These are phyloP conservation scores for Lomographa bimaculata DNA, from an alignment of 2,888 invertebrate species.

Conservation along the genomic window DNA sequence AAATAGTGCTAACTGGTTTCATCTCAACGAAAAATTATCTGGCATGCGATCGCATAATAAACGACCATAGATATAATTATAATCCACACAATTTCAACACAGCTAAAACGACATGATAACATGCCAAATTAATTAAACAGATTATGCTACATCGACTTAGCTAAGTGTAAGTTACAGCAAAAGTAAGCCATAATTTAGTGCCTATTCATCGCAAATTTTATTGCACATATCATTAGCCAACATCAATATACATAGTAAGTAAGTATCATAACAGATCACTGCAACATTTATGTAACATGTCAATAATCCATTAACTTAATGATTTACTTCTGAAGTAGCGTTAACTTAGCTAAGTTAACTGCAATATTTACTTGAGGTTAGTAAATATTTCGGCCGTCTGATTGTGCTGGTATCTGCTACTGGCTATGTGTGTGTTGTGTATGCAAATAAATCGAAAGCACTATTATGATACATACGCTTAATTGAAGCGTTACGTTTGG, in stretches of 20 bases:
- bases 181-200: slow-evolving; percentile 12
- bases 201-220: slow-evolving; percentile 9
- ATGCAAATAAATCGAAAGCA: slow-evolving; percentile 74
- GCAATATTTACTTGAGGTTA: too few species aligned
- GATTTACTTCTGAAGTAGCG: slow-evolving; percentile 9
- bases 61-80: too few species aligned
- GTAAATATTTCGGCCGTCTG: too few species aligned
- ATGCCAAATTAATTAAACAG: too few species aligned
- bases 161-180: slow-evolving; percentile 2
- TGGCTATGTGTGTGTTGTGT: slow-evolving; percentile 9
- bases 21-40: slow-evolving; percentile 1
- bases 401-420: slow-evolving; percentile 1
- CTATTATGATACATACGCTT: slow-evolving; percentile 37
- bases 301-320: slow-evolving; percentile 10
- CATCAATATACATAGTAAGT: slow-evolving; percentile 1
- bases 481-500: slow-evolving; percentile 38
- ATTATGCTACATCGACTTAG: slow-evolving; percentile 9
- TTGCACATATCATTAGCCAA: slow-evolving; percentile 5
- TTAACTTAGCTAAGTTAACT: slow-evolving; percentile 7
- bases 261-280: slow-evolving; percentile 1
- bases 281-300: slow-evolving; percentile 15
- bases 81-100: too few species aligned
- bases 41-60: slow-evolving; percentile 1
- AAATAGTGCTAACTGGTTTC: too few species aligned
- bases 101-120: slow-evolving; percentile 9